A percentile compares a stretch with the other conserved stretches of the same genome.
Evolutionary conservation across 1,140 invertebrate species (phyloP).

Genomic region (Epicauta chinensis): DNA sequence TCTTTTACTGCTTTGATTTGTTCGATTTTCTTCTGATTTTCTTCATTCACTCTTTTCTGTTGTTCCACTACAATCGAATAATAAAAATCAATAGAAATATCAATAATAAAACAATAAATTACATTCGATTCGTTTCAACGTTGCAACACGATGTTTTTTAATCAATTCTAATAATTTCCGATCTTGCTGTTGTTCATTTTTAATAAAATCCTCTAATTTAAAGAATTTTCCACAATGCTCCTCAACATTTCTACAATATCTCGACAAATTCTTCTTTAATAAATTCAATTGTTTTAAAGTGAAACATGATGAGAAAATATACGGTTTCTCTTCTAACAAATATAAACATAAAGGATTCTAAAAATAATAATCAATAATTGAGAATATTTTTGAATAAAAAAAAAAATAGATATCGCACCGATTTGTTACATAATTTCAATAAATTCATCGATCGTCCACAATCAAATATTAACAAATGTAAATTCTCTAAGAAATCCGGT

Average conservation of each 20-base stretch:
- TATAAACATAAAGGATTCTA: constrained; percentile 33
- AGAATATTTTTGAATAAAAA: too few species aligned
- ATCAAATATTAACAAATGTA: constrained; percentile 34
- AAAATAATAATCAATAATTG: too few species aligned
- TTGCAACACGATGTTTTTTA: constrained; percentile 30
- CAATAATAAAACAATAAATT: constrained; percentile 12
- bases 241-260: constrained; percentile 32
- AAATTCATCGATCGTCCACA: constrained; percentile 40
- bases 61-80: constrained; percentile 31
- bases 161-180: constrained; percentile 24
- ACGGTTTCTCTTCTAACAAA: constrained; percentile 29
- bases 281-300: constrained; percentile 29
- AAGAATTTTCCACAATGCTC: background rate
- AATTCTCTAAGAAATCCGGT: constrained; percentile 38
- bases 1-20: constrained; percentile 29
- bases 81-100: background rate
- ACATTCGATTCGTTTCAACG: constrained; percentile 36
- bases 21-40: constrained; percentile 29
- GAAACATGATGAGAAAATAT: constrained; percentile 33
- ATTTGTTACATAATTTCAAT: constrained; percentile 34
- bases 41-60: constrained; percentile 23
- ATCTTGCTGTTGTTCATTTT: constrained; percentile 7
- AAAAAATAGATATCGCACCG: too few species aligned
- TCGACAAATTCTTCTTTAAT: constrained; percentile 27
- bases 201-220: background rate